Evolutionary conservation across 2,113 vertebrate species (phyloP), one percentile per base, ranked within the genome.

Genomic region (Fukomys damarensis): DNA sequence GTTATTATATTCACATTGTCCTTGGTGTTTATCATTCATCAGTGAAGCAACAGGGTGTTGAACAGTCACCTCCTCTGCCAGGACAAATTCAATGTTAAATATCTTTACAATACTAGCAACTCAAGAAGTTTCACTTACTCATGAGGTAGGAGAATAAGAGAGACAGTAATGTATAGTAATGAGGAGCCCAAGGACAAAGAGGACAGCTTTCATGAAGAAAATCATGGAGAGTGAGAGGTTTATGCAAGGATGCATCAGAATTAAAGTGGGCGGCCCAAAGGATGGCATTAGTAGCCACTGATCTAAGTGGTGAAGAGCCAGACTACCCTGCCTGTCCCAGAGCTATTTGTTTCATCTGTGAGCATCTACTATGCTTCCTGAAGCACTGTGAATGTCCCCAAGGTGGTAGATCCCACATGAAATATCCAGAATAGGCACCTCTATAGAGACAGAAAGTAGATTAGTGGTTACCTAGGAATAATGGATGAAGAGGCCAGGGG

Each of bases 371-470:
- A 2, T 2, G 17, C 32, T 41, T 89, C 9, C 52, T 14, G 12
- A 28, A 28, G n/a, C 1, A 0, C 70, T 19, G 9, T 10, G 32
- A 24, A 58, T 43, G 17, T 13, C 14, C 56, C 13, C 19, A 3
- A 1, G n/a, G 28, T 52, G 38, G 35, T n/a, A 9, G 58, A 79
- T 52, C 49, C 76, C 49, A 54, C 20, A 17, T 24, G 2, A 92
- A 92, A 54, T 90, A 68, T 81, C 65, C 90, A 59, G 77, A 95
- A 72, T 17, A 59, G 38, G 43, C 63, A 83, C 11, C 7, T 43
- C 72, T 54, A 17, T 35, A 79, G 28, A 79, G 46, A 35, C 28
- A 54, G 76, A 11, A 54, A 54, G 17, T 79, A 79, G 84, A 38
- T 65, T 30, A 19, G 6, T 46, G 16, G 32, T 74, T 70, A 32